Base-by-base conservation (phyloP, 23 tunicate genomes). In the Clavelina lepadiformis region DNA sequence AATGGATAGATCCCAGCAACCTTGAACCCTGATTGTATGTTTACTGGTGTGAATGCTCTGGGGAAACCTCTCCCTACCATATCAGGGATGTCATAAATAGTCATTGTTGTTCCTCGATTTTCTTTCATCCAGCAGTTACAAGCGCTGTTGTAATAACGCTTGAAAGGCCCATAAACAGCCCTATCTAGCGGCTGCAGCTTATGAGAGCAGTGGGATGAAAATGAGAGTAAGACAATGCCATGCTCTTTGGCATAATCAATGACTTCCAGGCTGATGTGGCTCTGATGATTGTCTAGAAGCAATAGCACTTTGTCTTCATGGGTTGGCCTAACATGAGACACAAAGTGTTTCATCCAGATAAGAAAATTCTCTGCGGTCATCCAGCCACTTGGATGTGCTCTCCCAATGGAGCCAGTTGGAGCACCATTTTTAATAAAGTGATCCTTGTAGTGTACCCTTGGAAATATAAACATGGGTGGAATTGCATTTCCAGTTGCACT, bases 181-280 rank as follows among this genome's bases (percentile, higher is more conserved):
- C 68, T 68, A 56, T 55, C 30, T 8, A 68, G 33, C 3, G 68
- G 68, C 32, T 68, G 74, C 63, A 68, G 74, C 35, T 46, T 46
- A 28, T 68, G 74, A 25, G 74, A 68, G 33, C 63, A 45, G 31
- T 68, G 74, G 5, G 74, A 67, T 31, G 74, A 67, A 51, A 68
- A 46, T 24, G 68, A 45, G 13, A 68, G 63, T 6, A 68, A 25
- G 20, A 47, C 63, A 21, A 68, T 11, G 8, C 63, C 63, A 25
- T 49, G 20, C 11, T 49, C 74, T 31, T 47, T 68, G 3, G 63
- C 18, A 46, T 22, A 47, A 7, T 68, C 68, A 27, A 68, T 49
- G 32, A 30, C 68, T 11, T 68, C 58, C 35, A 68, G 22, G 68
- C 33, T 45, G 38, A 47, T n/a, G 74, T 68, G 68, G 22, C 63